phyloP scores from a whole-genome alignment of 2,113 vertebrate genomes.

The Illadopsis cleaveri region DNA sequence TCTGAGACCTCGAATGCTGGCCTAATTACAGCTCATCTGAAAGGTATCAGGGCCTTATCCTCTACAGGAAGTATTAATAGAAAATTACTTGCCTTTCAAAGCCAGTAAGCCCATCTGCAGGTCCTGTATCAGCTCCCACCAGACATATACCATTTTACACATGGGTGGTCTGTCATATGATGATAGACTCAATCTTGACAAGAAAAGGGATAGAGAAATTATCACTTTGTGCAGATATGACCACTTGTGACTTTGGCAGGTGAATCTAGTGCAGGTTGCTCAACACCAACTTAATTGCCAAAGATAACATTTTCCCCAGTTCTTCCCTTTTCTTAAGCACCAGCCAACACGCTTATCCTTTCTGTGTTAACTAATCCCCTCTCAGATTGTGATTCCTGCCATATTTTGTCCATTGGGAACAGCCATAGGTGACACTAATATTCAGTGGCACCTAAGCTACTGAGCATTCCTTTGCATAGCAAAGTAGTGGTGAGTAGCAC shows the following conservation, averaged over 20 bases:
- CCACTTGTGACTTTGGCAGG: constrained; percentile 22
- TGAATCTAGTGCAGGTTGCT: neutral
- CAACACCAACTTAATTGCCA: neutral
- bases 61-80: constrained; percentile 2
- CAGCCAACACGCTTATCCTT: neutral
- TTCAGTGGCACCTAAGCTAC: neutral
- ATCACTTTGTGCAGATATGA: constrained; percentile 17
- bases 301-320: neutral
- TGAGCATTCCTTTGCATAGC: neutral
- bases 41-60: constrained; percentile 16
- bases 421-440: neutral
- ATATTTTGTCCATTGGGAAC: neutral
- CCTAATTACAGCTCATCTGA: constrained; percentile 33
- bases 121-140: constrained; percentile 2
- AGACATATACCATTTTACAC: constrained; percentile 24
- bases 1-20: constrained; percentile 18
- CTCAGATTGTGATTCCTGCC: neutral
- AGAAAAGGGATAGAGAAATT: constrained; percentile 38
- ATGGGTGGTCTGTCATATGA: constrained; percentile 34
- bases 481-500: neutral
- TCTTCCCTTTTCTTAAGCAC: neutral
- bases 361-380: neutral
- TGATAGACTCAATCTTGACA: constrained; percentile 53
- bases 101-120: neutral
- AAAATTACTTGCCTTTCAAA: constrained; percentile 45